A percentile compares a stretch with the other conserved stretches of the same genome.
Evolutionary conservation across 2,888 invertebrate genomes (phyloP).

Genomic region (Brachypalpus laphriformis): DNA sequence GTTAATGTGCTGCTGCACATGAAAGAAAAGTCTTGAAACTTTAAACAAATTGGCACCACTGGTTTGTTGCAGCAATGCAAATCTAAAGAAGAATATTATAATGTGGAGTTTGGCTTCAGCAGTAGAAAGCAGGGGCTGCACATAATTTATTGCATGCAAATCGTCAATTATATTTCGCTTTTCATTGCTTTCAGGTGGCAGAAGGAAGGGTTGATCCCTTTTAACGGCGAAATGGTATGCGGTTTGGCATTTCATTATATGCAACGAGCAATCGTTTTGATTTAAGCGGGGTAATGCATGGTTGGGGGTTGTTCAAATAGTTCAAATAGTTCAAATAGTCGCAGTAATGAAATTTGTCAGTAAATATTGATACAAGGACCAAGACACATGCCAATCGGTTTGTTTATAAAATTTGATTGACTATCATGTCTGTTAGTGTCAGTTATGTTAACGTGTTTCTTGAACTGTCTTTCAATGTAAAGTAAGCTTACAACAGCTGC

Average conservation of each 20-base stretch:
- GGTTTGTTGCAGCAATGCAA: background rate
- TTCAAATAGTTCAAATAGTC: background rate
- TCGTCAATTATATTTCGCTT: slow-evolving; percentile 58
- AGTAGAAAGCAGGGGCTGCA: slow-evolving; percentile 12
- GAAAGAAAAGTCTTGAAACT: too few relatives aligned
- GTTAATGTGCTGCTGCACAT: too few relatives aligned
- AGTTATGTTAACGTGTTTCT: too few relatives aligned
- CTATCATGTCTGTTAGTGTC: too few relatives aligned
- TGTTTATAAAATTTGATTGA: background rate
- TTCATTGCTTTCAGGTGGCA: slow-evolving; percentile 26
- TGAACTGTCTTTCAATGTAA: background rate
- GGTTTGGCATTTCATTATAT: slow-evolving; percentile 13
- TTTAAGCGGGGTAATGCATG: slow-evolving; percentile 22
- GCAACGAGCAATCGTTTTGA: background rate
- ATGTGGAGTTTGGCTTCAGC: background rate
- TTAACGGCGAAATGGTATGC: background rate
- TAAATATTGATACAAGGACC: background rate
- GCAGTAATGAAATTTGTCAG: slow-evolving; percentile 1
- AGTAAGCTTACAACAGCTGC: background rate
- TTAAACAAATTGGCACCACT: background rate
- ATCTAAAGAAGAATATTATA: background rate
- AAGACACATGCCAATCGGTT: slow-evolving; percentile 15
- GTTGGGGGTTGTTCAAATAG: slow-evolving; percentile 24
- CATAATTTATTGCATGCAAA: slow-evolving; percentile 66
- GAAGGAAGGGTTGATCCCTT: background rate